Conservation (phyloP, 2,113 vertebrate genomes). For the Podocnemis expansa region DNA sequence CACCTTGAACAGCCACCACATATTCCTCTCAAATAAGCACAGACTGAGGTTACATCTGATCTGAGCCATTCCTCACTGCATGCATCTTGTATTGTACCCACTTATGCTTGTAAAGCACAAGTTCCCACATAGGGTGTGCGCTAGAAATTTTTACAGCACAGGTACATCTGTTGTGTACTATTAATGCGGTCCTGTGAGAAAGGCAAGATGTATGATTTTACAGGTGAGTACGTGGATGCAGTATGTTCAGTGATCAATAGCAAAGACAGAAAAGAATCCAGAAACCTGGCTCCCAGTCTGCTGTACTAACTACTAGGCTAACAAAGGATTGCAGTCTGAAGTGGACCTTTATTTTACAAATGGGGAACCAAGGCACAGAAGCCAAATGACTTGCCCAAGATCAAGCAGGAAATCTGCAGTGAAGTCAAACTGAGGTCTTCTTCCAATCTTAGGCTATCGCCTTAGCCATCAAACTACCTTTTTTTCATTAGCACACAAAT, state of each 20-base stretch:
- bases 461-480: background rate
- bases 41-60: background rate
- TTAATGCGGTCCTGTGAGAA: background rate
- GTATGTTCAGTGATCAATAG: background rate
- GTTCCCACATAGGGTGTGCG: background rate
- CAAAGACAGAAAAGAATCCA: background rate
- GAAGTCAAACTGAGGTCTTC: accelerated
- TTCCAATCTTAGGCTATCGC: background rate
- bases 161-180: background rate
- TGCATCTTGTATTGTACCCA: background rate
- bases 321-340: background rate
- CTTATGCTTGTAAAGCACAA: background rate
- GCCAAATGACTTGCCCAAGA: background rate
- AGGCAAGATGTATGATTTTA: background rate
- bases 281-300: background rate
- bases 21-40: background rate
- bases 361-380: background rate
- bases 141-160: background rate
- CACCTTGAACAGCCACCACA: background rate
- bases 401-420: background rate
- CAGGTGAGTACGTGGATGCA: background rate
- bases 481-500: background rate
- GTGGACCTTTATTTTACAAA: background rate
- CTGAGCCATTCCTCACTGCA: background rate
- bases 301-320: accelerated